These are phyloP conservation scores for Camptogramma bilineatum DNA, from an alignment of 2,888 invertebrate species.

Conservation along the genomic window DNA sequence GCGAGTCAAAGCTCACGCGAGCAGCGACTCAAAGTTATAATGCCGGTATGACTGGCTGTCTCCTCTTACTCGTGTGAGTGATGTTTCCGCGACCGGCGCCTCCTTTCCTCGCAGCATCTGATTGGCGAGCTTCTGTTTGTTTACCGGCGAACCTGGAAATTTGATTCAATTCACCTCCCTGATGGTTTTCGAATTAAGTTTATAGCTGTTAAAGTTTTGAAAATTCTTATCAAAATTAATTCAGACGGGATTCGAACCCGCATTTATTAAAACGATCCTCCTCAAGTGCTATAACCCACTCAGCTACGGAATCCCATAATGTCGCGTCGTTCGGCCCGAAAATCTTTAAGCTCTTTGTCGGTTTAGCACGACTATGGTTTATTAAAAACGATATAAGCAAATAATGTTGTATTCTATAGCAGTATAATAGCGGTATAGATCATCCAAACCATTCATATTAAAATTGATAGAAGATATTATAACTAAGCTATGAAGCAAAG, in stretches of 20 bases:
- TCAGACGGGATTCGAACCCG: no score
- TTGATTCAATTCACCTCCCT: constrained; percentile 64
- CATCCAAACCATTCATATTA: no score
- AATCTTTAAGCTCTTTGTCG: no score
- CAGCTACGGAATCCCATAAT: no score
- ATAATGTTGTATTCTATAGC: constrained; percentile 7
- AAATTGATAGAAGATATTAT: not conserved
- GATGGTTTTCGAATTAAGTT: constrained; percentile 40
- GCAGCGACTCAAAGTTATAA: constrained; percentile 73
- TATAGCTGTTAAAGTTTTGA: constrained; percentile 8
- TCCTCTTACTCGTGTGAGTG: constrained; percentile 91
- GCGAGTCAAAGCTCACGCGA: constrained; percentile 64
- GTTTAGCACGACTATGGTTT: no score
- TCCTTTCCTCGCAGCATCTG: constrained; percentile 89
- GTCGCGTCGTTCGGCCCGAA: no score
- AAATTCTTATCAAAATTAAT: no score
- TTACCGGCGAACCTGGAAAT: constrained; percentile 91
- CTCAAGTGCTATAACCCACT: no score
- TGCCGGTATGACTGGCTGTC: constrained; percentile 58
- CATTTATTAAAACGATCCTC: no score
- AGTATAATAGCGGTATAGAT: not conserved
- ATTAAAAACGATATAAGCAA: no score
- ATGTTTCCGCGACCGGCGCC: constrained; percentile 90
- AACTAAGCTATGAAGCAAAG: not conserved
- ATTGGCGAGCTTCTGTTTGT: constrained; percentile 92